Conservation (phyloP, 2,797 vertebrate genomes). For the Lepus townsendii region DNA sequence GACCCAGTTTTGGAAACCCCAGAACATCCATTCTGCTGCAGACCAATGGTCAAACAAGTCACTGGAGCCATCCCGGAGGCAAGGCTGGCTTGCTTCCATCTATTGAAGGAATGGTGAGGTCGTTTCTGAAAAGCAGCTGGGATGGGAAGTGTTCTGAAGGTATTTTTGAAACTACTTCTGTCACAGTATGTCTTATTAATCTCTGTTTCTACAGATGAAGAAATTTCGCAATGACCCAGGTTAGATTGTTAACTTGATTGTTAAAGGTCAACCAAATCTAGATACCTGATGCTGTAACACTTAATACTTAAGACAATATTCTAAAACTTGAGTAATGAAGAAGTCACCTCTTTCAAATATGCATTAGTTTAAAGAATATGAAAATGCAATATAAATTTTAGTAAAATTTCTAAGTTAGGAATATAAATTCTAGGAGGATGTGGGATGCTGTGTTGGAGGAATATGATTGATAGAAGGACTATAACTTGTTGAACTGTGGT, state of each 20-base stretch:
- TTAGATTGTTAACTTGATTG: neutral
- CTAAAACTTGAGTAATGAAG: conserved; percentile 1
- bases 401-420: conserved; percentile 15
- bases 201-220: neutral
- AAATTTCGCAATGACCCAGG: neutral
- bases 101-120: neutral
- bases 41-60: neutral
- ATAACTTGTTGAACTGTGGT: neutral
- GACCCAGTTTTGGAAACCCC: neutral
- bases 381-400: neutral
- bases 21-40: neutral
- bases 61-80: neutral
- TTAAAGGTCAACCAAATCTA: neutral
- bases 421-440: neutral
- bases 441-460: neutral
- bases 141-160: neutral
- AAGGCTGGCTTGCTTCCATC: neutral
- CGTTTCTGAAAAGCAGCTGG: neutral
- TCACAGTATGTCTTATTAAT: neutral
- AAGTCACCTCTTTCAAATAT: neutral
- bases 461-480: neutral
- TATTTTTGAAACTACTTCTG: neutral
- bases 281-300: neutral
- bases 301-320: neutral
- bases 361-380: neutral